Conservation (phyloP, 2,888 invertebrate species). For the Leucoma salicis region DNA sequence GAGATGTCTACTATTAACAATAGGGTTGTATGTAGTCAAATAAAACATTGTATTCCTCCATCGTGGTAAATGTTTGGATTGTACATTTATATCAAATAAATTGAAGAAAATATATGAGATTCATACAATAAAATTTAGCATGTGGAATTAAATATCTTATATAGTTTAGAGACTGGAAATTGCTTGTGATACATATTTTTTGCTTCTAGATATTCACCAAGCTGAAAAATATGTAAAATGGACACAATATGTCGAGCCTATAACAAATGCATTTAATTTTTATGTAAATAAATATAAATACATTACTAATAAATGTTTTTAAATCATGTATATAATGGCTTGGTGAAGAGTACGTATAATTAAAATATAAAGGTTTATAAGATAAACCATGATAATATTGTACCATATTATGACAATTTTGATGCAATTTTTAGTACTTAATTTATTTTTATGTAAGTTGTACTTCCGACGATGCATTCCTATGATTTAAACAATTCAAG, state of each 20-base stretch:
- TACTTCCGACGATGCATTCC: conserved; percentile 72
- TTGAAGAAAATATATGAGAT: background rate
- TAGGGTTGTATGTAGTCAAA: background rate
- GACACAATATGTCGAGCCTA: conserved; percentile 32
- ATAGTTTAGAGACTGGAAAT: background rate
- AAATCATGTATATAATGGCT: conserved; percentile 59
- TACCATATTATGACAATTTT: conserved; percentile 59
- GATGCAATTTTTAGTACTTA: conserved; percentile 71
- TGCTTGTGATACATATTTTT: conserved; percentile 8
- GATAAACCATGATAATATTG: conserved; percentile 65
- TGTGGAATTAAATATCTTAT: background rate
- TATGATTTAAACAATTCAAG: conserved; percentile 68
- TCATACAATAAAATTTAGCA: background rate
- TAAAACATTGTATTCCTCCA: background rate
- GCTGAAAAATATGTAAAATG: conserved; percentile 18
- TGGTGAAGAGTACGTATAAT: conserved; percentile 57
- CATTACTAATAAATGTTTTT: conserved; percentile 31
- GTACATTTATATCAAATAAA: background rate
- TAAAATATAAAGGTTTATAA: conserved; percentile 61
- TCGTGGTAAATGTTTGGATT: background rate
- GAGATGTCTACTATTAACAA: too few species aligned
- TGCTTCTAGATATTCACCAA: conserved; percentile 30
- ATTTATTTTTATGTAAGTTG: conserved; percentile 71
- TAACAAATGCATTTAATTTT: conserved; percentile 52
- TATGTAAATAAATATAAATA: conserved; percentile 46